Evolutionary conservation across 1,140 invertebrate genomes (phyloP), one percentile per base, ranked within the genome.

Genomic region (Panagrolaimus sp.): DNA sequence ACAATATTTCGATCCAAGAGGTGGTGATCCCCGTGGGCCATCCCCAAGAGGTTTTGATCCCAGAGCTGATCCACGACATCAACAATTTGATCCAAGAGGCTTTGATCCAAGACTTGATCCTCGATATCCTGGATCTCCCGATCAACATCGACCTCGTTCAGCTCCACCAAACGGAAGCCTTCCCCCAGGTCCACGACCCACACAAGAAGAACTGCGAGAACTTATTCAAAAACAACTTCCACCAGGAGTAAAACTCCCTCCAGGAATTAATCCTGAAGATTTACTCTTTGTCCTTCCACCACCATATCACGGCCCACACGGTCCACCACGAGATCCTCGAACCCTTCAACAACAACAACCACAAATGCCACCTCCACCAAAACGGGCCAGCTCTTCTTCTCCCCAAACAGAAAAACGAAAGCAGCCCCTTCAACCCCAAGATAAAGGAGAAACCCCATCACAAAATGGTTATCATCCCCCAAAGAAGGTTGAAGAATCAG

Each of bases 201-300:
- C 67, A 63, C 12, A 28, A 63, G 63, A 58, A 12, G 52, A 58
- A 28, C 52, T 58, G 14, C 52, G 52, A 24, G 52, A 21, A 10
- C 52, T 58, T 17, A 58, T 58, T 28, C 21, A 58, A 9, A 47
- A 72, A 26, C 64, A 70, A 15, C 43, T 73, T 17, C 72, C 72
- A 4, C 52, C 68, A n/a, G 67, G 65, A n/a, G 48, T 44, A 12
- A 72, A 73, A 48, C 45, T 73, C n/a, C 72, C 72, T 1, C 72
- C 72, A n/a, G 72, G 72, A 47, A 65, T 73, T 26, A 58, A 65
- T 28, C 46, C 65, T 17, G 72, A 73, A 67, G 47, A 73, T 44
- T 45, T 73, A 38, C 26, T 71, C 1, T 24, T 46, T 43, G 7
- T 62, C 32, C 7, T 28, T 15, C 65, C 14, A 47, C 48, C 45